Percentiles rank a stretch among this genome's conserved stretches.
phyloP scores from a whole-genome alignment of 2,888 invertebrate species.

The Dysmachus trigonus region DNA sequence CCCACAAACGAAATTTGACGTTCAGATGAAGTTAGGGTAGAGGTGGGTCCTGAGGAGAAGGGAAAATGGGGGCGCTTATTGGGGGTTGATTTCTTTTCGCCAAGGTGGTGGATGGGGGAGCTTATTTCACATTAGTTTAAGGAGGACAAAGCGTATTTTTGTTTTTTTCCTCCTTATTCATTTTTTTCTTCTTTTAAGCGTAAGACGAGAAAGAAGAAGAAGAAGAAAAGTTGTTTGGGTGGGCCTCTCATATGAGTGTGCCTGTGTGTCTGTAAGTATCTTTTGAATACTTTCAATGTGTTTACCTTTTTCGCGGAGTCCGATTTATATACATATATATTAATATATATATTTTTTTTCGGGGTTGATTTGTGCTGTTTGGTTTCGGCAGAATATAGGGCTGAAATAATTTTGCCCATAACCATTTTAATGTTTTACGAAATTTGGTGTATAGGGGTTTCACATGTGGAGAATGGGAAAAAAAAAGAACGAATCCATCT shows the following conservation, averaged over 20 bases:
- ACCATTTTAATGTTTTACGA: background rate
- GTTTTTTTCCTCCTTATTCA: background rate
- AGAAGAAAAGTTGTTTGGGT: slow-evolving; percentile 26
- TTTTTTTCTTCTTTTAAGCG: background rate
- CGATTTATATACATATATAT: no score
- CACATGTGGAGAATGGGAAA: background rate
- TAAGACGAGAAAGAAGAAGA: no score
- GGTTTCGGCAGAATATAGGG: background rate
- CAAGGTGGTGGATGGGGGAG: background rate
- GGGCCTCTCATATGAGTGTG: background rate
- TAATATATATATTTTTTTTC: no score
- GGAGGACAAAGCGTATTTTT: slow-evolving; percentile 1
- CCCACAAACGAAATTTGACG: background rate
- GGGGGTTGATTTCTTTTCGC: background rate
- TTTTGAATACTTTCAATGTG: background rate
- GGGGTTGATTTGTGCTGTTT: background rate
- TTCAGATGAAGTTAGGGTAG: background rate
- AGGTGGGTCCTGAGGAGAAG: background rate
- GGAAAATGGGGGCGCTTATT: background rate
- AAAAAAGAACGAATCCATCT: slow-evolving; percentile 10
- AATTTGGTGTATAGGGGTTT: background rate
- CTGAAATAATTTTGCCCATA: slow-evolving; percentile 6
- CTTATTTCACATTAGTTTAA: slow-evolving; percentile 33
- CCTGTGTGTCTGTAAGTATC: background rate
- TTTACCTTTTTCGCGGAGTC: background rate